Percentiles rank a stretch among this genome's conserved stretches.
Evolutionary conservation across 2,797 vertebrate species (phyloP).

Genomic region (Choloepus didactylus): DNA sequence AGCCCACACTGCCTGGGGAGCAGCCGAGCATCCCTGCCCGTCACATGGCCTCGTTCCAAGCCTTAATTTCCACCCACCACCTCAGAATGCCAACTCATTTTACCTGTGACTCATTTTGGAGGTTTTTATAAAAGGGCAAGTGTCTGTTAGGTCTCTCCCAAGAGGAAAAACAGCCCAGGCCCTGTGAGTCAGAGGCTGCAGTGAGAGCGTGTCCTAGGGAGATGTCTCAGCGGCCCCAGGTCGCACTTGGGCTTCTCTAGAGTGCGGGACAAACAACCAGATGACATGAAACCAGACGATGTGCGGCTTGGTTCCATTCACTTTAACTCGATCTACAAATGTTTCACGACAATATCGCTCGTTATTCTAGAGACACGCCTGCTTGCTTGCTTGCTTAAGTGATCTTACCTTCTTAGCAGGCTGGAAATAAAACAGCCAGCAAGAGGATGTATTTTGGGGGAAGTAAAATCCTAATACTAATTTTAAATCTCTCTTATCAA

Average conservation of each 20-base stretch:
- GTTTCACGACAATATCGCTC: constrained; percentile 56
- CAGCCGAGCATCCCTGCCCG: not conserved
- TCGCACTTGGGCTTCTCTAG: not conserved
- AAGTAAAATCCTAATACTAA: constrained; percentile 11
- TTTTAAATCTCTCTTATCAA: constrained; percentile 62
- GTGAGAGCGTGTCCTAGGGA: constrained; percentile 46
- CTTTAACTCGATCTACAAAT: not conserved
- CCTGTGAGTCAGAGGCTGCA: not conserved
- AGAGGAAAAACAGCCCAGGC: constrained; percentile 59
- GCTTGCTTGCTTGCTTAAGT: not conserved
- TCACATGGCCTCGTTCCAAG: not conserved
- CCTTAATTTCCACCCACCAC: constrained; percentile 6
- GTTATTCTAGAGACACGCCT: constrained; percentile 13
- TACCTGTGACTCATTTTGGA: constrained; percentile 75
- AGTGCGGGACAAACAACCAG: not conserved
- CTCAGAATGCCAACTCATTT: constrained; percentile 17
- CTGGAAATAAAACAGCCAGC: constrained; percentile 32
- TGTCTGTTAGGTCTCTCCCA: constrained; percentile 58
- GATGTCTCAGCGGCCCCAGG: not conserved
- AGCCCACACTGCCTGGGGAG: not conserved
- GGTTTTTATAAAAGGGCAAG: constrained; percentile 71
- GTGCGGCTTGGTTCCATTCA: not conserved
- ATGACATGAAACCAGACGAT: not conserved
- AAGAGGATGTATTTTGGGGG: constrained; percentile 64
- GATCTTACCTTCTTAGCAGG: constrained; percentile 13